Evolutionary conservation across 2,113 vertebrate species (phyloP).

Genomic region (Rhinogobius similis): DNA sequence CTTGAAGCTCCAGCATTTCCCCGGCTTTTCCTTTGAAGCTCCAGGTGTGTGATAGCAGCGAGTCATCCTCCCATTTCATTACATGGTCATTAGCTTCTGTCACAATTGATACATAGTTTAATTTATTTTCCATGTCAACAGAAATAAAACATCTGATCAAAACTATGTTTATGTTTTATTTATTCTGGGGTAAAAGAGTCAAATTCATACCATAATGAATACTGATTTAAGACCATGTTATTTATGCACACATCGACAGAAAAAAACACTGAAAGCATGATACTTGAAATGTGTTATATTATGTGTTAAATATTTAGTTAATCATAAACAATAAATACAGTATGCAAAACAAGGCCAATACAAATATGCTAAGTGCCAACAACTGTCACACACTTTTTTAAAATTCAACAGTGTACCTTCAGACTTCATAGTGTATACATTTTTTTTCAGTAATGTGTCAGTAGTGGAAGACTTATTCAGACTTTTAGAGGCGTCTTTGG

Average conservation of each 20-base stretch:
- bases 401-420: background rate
- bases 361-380: no score
- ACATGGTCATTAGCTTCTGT: conserved; percentile 55
- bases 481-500: background rate
- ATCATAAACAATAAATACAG: conserved; percentile 7
- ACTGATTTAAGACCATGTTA: background rate
- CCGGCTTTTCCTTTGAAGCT: conserved; percentile 64
- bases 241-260: background rate
- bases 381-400: conserved; percentile 7
- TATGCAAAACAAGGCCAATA: conserved; percentile 2
- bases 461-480: conserved; percentile 15
- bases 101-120: conserved; percentile 44
- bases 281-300: conserved; percentile 13
- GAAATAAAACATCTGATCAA: conserved; percentile 6
- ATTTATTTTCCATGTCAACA: conserved; percentile 12
- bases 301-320: background rate
- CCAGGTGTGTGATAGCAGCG: conserved; percentile 72
- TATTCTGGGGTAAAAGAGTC: background rate
- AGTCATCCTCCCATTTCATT: conserved; percentile 63
- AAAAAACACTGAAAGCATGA: conserved; percentile 3
- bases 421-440: conserved; percentile 24
- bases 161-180: conserved; percentile 15
- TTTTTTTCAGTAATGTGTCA: conserved; percentile 21
- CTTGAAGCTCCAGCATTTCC: conserved; percentile 6
- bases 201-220: background rate